These are phyloP conservation scores for Tinamus major DNA, from an alignment of 2,797 vertebrate genomes.

Conservation along the genomic window DNA sequence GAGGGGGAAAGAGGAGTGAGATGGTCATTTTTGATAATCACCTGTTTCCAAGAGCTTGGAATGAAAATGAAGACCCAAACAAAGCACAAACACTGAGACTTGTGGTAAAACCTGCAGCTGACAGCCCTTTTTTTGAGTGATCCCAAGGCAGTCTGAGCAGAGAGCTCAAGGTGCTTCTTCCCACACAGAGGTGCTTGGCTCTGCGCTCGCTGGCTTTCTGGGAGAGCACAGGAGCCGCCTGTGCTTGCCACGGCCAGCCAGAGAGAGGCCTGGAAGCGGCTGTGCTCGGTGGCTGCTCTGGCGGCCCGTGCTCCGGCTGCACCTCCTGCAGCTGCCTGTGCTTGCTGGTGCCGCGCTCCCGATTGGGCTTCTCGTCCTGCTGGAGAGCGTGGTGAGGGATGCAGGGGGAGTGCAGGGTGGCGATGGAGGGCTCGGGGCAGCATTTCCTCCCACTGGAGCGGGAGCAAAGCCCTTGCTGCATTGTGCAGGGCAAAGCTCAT, in stretches of 20 bases:
- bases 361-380: too few relatives aligned
- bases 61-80: background rate
- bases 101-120: background rate
- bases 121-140: background rate
- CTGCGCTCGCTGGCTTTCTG: constrained; percentile 35
- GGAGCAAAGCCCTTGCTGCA: background rate
- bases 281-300: too few relatives aligned
- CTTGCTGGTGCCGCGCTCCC: too few relatives aligned
- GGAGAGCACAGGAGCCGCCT: constrained; percentile 21
- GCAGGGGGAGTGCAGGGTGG: too few relatives aligned
- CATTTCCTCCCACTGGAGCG: too few relatives aligned
- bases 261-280: constrained; percentile 63
- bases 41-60: background rate
- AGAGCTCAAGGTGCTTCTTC: background rate
- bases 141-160: constrained; percentile 21
- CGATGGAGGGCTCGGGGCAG: too few relatives aligned
- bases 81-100: background rate
- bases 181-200: constrained; percentile 22
- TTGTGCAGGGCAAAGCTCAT: background rate
- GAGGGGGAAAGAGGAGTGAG: background rate
- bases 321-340: too few relatives aligned
- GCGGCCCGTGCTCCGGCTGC: too few relatives aligned
- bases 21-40: background rate
- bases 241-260: too few relatives aligned
- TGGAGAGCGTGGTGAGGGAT: too few relatives aligned